These are phyloP conservation scores for Ochotona princeps DNA, from an alignment of 2,113 vertebrate genomes.

Conservation along the genomic window DNA sequence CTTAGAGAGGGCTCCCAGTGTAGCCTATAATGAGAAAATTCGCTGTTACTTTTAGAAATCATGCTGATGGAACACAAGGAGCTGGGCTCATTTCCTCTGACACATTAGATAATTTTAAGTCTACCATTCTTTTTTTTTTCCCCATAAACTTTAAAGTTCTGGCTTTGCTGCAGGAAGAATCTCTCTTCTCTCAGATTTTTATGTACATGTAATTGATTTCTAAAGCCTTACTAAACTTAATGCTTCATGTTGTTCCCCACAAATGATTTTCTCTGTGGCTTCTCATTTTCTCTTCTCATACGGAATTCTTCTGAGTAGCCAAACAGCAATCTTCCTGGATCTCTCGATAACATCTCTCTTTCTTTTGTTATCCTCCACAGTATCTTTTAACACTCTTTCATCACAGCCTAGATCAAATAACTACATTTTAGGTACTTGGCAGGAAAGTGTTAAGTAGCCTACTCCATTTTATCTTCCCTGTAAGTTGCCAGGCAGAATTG, in stretches of 20 bases:
- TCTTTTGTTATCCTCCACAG: neutral
- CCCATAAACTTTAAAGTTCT: neutral
- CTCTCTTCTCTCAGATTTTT: neutral
- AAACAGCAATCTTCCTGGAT: conserved; percentile 31
- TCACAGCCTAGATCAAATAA: neutral
- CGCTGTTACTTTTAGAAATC: neutral
- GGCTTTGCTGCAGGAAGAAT: neutral
- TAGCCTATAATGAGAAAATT: neutral
- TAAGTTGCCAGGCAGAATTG: conserved; percentile 14
- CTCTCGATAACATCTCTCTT: conserved; percentile 5
- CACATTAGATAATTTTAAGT: neutral
- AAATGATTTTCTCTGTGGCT: conserved; percentile 27
- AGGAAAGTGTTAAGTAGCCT: conserved; percentile 39
- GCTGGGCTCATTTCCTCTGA: neutral
- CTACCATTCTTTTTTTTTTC: neutral
- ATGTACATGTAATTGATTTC: neutral
- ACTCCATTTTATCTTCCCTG: neutral
- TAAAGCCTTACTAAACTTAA: conserved; percentile 25
- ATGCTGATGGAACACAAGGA: neutral
- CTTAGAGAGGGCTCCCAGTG: neutral
- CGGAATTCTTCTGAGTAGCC: conserved; percentile 2
- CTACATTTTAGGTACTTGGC: neutral
- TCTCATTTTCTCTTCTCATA: conserved; percentile 24
- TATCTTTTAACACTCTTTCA: conserved; percentile 22
- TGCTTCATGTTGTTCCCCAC: neutral